Conservation (phyloP, 2,113 vertebrate genomes). For the Poicephalus gulielmi region DNA sequence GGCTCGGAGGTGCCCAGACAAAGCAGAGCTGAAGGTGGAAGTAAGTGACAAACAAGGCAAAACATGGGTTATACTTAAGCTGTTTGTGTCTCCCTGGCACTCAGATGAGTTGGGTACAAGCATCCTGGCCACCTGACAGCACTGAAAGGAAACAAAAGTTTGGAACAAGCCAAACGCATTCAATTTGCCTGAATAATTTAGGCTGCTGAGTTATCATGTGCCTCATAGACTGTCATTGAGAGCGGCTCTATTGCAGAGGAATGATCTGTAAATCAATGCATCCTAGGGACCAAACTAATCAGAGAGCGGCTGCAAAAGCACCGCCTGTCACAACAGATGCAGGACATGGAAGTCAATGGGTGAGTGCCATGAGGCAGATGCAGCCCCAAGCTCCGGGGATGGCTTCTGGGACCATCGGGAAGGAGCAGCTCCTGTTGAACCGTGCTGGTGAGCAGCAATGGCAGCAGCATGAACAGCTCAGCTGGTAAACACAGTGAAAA, state of each 20-base stretch:
- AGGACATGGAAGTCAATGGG: background rate
- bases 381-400: background rate
- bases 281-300: background rate
- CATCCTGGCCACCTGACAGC: constrained; percentile 44
- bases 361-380: rapidly evolving
- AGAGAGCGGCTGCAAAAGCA: background rate
- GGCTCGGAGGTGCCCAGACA: background rate
- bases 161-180: constrained; percentile 45
- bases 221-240: constrained; percentile 13
- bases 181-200: constrained; percentile 57
- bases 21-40: background rate
- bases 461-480: background rate
- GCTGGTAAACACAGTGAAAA: background rate
- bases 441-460: background rate
- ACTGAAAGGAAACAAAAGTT: constrained; percentile 40
- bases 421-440: background rate
- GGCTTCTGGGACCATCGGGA: background rate
- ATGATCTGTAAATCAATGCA: constrained; percentile 47
- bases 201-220: constrained; percentile 51
- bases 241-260: constrained; percentile 1
- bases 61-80: background rate
- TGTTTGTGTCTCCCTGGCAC: background rate
- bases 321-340: background rate
- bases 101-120: background rate
- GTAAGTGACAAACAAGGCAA: background rate